These are phyloP conservation scores for Chloroceryle amazona DNA, from an alignment of 2,797 vertebrate species.

Conservation along the genomic window DNA sequence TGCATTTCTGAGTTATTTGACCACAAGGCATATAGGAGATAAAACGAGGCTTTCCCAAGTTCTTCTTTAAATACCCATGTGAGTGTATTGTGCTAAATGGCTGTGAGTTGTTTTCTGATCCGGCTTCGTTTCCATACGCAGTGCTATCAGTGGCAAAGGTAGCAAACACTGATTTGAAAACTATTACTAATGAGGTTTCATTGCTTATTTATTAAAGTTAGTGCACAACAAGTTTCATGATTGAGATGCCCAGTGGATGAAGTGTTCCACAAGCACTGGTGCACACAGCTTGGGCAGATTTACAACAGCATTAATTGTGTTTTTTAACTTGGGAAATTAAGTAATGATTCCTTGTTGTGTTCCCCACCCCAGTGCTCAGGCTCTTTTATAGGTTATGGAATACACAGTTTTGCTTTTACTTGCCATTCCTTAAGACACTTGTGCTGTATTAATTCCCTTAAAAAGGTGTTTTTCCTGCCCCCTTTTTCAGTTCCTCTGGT, in stretches of 20 bases:
- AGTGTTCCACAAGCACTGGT: fast-evolving
- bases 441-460: background rate
- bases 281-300: background rate
- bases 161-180: background rate
- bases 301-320: background rate
- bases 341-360: background rate
- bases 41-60: too few relatives aligned
- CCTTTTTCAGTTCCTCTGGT: background rate
- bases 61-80: fast-evolving
- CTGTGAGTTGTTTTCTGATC: background rate
- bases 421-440: background rate
- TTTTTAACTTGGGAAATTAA: background rate
- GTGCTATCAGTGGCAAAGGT: background rate
- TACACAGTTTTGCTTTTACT: background rate
- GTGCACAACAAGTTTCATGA: background rate
- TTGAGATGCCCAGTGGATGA: fast-evolving
- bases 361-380: fast-evolving
- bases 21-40: background rate
- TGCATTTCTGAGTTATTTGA: background rate
- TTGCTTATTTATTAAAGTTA: background rate
- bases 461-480: background rate
- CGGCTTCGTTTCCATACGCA: background rate
- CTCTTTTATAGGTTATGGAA: background rate
- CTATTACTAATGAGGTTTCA: background rate
- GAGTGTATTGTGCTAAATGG: background rate